Evolutionary conservation across 2,888 invertebrate genomes (phyloP).

Genomic region (Catocala nupta): DNA sequence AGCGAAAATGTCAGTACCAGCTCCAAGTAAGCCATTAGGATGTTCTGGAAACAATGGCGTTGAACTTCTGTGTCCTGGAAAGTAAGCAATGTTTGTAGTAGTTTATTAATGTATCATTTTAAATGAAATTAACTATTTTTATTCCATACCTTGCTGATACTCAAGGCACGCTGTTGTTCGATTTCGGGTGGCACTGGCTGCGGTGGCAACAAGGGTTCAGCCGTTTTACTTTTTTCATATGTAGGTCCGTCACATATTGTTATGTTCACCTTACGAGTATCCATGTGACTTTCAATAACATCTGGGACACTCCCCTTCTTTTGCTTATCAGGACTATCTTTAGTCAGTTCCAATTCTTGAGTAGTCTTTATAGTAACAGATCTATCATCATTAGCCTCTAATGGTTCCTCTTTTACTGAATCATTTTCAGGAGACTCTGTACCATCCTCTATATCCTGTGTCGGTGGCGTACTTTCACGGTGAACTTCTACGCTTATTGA

Average conservation of each 20-base stretch:
- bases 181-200: conserved; percentile 94
- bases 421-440: conserved; percentile 35
- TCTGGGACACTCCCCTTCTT: conserved; percentile 70
- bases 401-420: conserved; percentile 26
- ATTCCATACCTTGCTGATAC: conserved; percentile 91
- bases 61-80: conserved; percentile 94
- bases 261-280: conserved; percentile 76
- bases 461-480: conserved; percentile 41
- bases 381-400: conserved; percentile 29
- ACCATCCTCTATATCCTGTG: conserved; percentile 30
- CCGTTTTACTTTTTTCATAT: conserved; percentile 69
- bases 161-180: conserved; percentile 93
- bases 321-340: conserved; percentile 56
- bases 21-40: conserved; percentile 94
- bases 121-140: no score
- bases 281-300: conserved; percentile 63
- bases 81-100: conserved; percentile 24
- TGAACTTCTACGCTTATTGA: conserved; percentile 57
- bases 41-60: conserved; percentile 94
- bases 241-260: conserved; percentile 74
- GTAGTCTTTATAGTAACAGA: conserved; percentile 25
- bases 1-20: conserved; percentile 89
- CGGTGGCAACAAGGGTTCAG: conserved; percentile 86
- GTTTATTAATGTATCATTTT: no score
- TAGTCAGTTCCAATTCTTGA: conserved; percentile 37